Evolutionary conservation across 2,113 vertebrate species (phyloP).

Genomic region (Brachirus orientalis): DNA sequence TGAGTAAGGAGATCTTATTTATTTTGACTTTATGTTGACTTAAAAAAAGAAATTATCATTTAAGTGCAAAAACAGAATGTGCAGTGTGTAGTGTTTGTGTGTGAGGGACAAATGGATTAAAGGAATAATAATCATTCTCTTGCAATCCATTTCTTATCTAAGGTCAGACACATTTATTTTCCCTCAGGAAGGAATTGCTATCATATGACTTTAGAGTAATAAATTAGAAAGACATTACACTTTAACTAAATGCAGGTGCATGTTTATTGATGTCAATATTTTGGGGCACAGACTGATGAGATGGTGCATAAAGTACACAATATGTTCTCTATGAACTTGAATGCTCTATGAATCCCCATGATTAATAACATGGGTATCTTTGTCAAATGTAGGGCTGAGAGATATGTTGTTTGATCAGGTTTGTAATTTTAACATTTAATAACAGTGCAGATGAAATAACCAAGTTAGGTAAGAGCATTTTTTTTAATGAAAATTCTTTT

Average conservation of each 20-base stretch:
- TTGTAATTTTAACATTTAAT: neutral
- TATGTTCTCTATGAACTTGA: neutral
- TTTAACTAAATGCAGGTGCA: constrained; percentile 35
- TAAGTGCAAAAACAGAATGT: neutral
- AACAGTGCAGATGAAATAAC: neutral
- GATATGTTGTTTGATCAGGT: neutral
- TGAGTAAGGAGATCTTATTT: neutral
- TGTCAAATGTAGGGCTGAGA: neutral
- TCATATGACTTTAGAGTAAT: constrained; percentile 46
- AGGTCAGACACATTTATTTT: constrained; percentile 58
- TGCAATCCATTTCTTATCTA: constrained; percentile 40
- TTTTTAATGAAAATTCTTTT: no score
- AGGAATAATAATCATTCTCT: constrained; percentile 27
- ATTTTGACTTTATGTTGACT: neutral
- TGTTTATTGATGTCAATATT: constrained; percentile 40
- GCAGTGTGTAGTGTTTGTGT: neutral
- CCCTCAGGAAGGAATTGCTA: constrained; percentile 46
- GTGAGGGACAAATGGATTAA: constrained; percentile 21
- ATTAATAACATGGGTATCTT: constrained; percentile 13
- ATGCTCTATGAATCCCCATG: neutral
- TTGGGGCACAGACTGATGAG: constrained; percentile 25
- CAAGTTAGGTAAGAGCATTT: neutral
- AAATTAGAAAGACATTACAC: constrained; percentile 58
- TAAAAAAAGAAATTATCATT: no score
- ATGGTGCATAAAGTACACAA: constrained; percentile 5